A percentile compares a stretch with the other conserved stretches of the same genome.
Evolutionary conservation across 2,888 invertebrate genomes (phyloP).

Genomic region (Limnephilus marmoratus): DNA sequence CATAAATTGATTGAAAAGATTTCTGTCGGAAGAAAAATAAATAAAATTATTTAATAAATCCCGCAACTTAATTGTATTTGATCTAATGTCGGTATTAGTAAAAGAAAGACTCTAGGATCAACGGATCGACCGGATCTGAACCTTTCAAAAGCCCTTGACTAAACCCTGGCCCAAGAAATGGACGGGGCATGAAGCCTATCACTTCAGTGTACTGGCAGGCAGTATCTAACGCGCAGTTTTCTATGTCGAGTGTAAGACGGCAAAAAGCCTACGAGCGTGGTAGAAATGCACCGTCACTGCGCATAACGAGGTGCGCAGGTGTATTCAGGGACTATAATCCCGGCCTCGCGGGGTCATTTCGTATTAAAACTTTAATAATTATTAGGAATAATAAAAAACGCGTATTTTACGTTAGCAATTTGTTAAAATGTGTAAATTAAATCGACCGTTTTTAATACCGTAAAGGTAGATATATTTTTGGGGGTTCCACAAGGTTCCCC

Average conservation of each 20-base stretch:
- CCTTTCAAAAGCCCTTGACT: neutral
- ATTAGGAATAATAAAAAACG: neutral
- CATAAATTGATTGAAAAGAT: neutral
- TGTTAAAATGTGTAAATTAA: neutral
- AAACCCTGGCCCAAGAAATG: neutral
- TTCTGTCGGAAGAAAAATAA: neutral
- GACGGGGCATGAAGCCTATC: neutral
- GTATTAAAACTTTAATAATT: neutral
- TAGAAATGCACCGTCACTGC: slow-evolving; percentile 74
- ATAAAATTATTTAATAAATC: neutral
- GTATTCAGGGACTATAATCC: slow-evolving; percentile 45
- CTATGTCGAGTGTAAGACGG: slow-evolving; percentile 32
- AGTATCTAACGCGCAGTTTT: neutral
- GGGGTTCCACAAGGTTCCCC: neutral
- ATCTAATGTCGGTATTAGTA: neutral
- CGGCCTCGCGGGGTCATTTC: slow-evolving; percentile 1
- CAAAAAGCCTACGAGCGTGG: slow-evolving; percentile 36
- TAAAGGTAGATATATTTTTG: neutral
- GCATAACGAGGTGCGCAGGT: slow-evolving; percentile 71
- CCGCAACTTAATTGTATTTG: too few species aligned
- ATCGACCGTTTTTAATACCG: neutral
- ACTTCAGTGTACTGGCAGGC: neutral
- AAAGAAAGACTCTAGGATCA: neutral
- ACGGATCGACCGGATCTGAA: neutral
- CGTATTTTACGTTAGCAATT: neutral